These are phyloP conservation scores for Beaufortia kweichowensis DNA, from an alignment of 2,113 vertebrate genomes.

Conservation along the genomic window DNA sequence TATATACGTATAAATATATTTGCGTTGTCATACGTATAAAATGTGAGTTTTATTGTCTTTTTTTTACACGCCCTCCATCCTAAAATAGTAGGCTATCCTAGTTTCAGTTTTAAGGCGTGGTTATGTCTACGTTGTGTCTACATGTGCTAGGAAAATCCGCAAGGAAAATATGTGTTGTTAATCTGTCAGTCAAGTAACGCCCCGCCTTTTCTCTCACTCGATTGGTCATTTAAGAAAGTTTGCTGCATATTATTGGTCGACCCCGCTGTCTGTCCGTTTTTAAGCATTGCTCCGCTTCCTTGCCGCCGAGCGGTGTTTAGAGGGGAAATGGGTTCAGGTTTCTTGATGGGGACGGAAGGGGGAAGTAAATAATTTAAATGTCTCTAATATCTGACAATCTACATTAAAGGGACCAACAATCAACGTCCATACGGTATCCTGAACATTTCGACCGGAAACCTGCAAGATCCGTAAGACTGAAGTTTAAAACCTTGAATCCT, in stretches of 20 bases:
- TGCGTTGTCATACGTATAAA: no score
- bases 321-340: slow-evolving; percentile 50
- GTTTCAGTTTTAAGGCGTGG: slow-evolving; percentile 27
- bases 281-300: slow-evolving; percentile 42
- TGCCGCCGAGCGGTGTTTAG: slow-evolving; percentile 43
- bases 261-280: slow-evolving; percentile 57
- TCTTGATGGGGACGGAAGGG: slow-evolving; percentile 18
- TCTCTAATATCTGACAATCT: not conserved
- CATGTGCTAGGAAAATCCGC: slow-evolving; percentile 31
- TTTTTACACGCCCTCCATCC: no score
- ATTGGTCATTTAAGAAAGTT: slow-evolving; percentile 54
- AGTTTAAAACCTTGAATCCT: slow-evolving; percentile 22
- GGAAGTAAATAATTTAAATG: slow-evolving; percentile 57
- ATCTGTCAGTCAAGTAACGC: not conserved
- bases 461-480: slow-evolving; percentile 16
- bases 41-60: no score
- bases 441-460: not conserved
- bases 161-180: slow-evolving; percentile 42
- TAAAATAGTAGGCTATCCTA: no score
- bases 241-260: slow-evolving; percentile 58
- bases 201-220: slow-evolving; percentile 30
- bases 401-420: not conserved
- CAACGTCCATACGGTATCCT: not conserved
- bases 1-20: no score
- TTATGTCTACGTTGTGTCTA: slow-evolving; percentile 13